Evolutionary conservation across 2,113 vertebrate species (phyloP).

Genomic region (Halichoerus grypus): DNA sequence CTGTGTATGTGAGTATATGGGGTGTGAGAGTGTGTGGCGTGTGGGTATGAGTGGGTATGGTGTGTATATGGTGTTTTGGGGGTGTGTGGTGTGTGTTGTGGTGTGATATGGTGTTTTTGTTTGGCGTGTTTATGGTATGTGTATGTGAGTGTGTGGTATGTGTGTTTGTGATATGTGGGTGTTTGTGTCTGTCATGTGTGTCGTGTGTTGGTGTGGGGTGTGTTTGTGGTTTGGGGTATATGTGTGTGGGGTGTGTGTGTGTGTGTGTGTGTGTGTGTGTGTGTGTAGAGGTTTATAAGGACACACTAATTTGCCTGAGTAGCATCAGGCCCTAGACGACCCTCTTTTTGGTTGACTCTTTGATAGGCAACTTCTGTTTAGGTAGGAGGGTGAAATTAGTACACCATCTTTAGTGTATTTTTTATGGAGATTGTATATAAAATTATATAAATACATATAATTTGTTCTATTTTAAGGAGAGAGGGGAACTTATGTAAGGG

Average conservation of each 20-base stretch:
- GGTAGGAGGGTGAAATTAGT: conserved; percentile 63
- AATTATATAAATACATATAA: conserved; percentile 89
- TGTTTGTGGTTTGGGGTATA: not conserved
- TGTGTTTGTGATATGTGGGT: not conserved
- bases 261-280: not conserved
- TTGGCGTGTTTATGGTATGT: not conserved
- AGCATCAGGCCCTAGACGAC: conserved; percentile 41
- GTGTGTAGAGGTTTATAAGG: not conserved
- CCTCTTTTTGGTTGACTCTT: conserved; percentile 58
- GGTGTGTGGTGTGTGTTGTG: not conserved
- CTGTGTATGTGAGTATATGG: not conserved
- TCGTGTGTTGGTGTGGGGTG: not conserved
- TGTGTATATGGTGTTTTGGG: not conserved
- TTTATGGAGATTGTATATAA: conserved; percentile 87
- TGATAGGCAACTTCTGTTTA: conserved; percentile 66
- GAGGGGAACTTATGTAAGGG: conserved; percentile 68
- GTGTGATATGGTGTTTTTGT: not conserved
- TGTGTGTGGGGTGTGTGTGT: not conserved
- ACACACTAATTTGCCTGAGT: conserved; percentile 48
- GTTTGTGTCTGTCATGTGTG: not conserved
- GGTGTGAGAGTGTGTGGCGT: not conserved
- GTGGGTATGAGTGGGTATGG: not conserved
- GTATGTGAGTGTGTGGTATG: not conserved
- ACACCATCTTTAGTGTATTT: conserved; percentile 83
- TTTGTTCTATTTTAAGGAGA: conserved; percentile 89